phyloP scores from a whole-genome alignment of 2,888 invertebrate species.

The Tipula unca region DNA sequence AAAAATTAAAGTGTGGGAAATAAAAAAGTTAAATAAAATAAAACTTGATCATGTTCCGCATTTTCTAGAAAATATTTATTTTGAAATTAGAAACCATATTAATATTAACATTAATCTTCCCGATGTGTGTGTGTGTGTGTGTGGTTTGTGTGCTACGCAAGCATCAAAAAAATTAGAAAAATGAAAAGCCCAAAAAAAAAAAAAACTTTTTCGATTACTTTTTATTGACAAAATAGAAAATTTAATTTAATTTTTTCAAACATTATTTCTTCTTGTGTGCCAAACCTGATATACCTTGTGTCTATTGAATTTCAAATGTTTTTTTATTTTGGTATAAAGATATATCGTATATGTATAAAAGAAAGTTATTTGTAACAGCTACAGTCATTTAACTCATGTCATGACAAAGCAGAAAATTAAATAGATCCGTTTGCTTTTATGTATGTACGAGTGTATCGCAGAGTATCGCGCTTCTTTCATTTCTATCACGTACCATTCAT shows the following conservation, averaged over 20 bases:
- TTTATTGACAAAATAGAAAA: slow-evolving; percentile 10
- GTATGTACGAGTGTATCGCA: neutral
- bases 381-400: neutral
- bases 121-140: neutral
- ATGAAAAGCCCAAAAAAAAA: neutral
- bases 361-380: neutral
- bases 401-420: neutral
- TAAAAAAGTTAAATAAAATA: neutral
- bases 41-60: neutral
- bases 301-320: neutral
- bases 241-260: slow-evolving; percentile 9
- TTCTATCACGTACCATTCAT: neutral
- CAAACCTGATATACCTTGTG: neutral
- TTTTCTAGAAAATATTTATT: neutral
- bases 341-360: neutral
- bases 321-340: neutral
- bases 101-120: neutral
- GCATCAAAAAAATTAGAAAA: neutral
- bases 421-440: neutral
- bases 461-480: neutral
- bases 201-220: neutral
- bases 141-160: neutral
- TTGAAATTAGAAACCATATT: neutral
- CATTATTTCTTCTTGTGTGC: neutral
- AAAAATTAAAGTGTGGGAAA: neutral